These are phyloP conservation scores for Hippocampus zosterae DNA, from an alignment of 2,113 vertebrate genomes.

Conservation along the genomic window DNA sequence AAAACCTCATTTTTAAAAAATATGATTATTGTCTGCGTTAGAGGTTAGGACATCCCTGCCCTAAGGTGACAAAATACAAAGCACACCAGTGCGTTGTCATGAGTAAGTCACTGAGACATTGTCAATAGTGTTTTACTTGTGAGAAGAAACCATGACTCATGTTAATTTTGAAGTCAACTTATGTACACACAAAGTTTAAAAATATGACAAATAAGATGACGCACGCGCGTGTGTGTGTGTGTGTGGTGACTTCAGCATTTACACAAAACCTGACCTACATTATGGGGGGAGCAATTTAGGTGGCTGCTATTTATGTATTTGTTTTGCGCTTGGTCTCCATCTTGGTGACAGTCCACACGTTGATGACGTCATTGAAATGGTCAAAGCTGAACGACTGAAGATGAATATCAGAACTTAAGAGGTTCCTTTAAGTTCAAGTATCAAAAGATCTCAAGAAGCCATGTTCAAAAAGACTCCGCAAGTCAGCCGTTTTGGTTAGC, in stretches of 20 bases:
- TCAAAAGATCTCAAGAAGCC: too few relatives aligned
- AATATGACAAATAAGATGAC: background rate
- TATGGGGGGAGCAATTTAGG: background rate
- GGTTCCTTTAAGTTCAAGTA: too few relatives aligned
- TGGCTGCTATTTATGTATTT: background rate
- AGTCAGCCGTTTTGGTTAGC: too few relatives aligned
- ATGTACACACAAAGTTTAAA: background rate
- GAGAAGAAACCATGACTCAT: background rate
- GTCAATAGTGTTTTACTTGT: background rate
- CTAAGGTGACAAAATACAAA: background rate
- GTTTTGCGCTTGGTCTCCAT: background rate
- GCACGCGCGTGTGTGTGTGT: background rate
- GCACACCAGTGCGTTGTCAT: background rate
- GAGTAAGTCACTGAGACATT: background rate
- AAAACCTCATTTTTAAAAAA: background rate
- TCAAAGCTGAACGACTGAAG: too few relatives aligned
- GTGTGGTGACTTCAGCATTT: background rate
- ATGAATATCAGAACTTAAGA: too few relatives aligned
- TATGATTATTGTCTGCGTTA: background rate
- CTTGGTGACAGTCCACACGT: background rate
- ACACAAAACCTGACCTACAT: background rate
- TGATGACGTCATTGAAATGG: background rate
- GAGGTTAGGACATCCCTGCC: background rate
- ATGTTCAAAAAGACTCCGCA: too few relatives aligned
- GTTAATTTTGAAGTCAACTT: background rate